Conservation (phyloP, 1,140 invertebrate genomes). For the Saxidomus purpurata region DNA sequence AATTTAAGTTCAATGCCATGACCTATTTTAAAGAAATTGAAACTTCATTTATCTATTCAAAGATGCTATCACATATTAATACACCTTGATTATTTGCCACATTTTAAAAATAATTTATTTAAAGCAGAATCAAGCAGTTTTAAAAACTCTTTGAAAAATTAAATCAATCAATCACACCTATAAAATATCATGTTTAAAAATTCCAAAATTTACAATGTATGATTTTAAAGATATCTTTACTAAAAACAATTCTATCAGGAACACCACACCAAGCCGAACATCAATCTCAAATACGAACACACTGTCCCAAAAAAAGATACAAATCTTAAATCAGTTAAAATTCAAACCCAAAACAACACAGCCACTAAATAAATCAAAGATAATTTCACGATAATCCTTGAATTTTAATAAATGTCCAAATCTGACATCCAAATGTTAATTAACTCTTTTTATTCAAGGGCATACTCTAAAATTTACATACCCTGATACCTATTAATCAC, state of each 20-base stretch:
- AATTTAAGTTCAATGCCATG: background rate
- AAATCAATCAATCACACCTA: no score
- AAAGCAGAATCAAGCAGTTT: no score
- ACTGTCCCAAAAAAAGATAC: background rate
- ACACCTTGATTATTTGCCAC: no score
- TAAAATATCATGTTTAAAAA: no score
- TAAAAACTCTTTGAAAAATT: no score
- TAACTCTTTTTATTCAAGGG: background rate
- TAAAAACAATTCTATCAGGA: background rate
- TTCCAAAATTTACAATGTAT: no score
- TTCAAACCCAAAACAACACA: background rate
- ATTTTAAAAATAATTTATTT: no score
- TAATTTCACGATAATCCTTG: background rate
- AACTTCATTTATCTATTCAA: conserved; percentile 16
- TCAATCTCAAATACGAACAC: no score
- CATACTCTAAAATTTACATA: background rate
- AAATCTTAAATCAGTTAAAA: background rate
- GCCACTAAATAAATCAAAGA: background rate
- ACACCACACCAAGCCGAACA: background rate
- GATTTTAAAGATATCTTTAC: no score
- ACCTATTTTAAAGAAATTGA: background rate
- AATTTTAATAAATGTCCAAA: conserved; percentile 20
- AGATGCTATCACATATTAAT: background rate
- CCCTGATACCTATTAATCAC: conserved; percentile 21
- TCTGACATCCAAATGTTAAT: conserved; percentile 28